phyloP scores from a whole-genome alignment of 2,113 vertebrate species.

The Neolamprologus toae region DNA sequence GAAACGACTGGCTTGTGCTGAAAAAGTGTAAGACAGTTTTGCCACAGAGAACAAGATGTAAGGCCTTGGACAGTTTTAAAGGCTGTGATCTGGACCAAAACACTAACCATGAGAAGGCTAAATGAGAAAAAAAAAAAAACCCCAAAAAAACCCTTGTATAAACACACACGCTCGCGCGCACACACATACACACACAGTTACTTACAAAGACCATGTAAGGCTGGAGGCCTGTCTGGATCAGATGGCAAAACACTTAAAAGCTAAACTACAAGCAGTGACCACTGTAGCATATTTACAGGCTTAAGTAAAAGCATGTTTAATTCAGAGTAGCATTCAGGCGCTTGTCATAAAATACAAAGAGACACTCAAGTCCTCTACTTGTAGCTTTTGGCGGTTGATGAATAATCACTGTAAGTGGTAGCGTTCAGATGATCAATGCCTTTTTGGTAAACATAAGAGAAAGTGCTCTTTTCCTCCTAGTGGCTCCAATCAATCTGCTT shows the following conservation, averaged over 20 bases:
- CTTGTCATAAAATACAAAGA: background rate
- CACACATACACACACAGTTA: background rate
- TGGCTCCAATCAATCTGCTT: background rate
- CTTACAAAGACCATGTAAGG: slow-evolving; percentile 1
- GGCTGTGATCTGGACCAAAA: background rate
- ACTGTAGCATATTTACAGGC: slow-evolving; percentile 13
- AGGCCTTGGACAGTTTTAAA: background rate
- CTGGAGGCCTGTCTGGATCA: slow-evolving; percentile 10
- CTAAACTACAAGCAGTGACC: background rate
- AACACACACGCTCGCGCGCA: background rate
- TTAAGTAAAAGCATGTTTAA: slow-evolving; percentile 8
- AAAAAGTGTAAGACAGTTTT: background rate
- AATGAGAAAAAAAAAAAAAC: background rate
- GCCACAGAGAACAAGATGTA: background rate
- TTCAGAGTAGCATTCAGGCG: background rate
- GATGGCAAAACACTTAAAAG: slow-evolving; percentile 24
- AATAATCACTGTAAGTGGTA: background rate
- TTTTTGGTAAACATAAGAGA: background rate
- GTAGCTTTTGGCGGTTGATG: background rate
- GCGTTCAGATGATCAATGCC: background rate
- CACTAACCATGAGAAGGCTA: background rate
- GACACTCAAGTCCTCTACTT: background rate
- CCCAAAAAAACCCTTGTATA: rapidly evolving
- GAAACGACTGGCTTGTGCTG: background rate
- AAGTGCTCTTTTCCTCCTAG: background rate